Evolutionary conservation across 2,797 vertebrate species (phyloP).

Genomic region (Pangasius larnaudii): DNA sequence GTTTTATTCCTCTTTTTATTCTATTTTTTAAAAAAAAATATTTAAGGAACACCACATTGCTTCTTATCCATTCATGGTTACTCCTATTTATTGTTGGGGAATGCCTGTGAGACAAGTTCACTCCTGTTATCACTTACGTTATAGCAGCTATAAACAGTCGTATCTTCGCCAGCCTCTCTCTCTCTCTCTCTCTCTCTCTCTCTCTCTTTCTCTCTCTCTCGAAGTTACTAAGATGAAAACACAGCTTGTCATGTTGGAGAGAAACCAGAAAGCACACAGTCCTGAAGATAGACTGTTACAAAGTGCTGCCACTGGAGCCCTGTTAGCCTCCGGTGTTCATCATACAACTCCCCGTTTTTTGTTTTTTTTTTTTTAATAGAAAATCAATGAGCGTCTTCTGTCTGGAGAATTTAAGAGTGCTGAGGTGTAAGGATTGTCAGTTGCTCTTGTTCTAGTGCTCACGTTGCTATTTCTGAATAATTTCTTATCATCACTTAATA

Average conservation of each 20-base stretch:
- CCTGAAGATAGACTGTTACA: not conserved
- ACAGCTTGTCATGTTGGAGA: not conserved
- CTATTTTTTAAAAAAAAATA: too few relatives aligned
- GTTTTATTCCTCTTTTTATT: too few relatives aligned
- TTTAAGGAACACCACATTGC: not conserved
- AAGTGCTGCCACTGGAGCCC: not conserved
- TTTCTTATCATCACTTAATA: not conserved
- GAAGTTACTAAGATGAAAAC: not conserved
- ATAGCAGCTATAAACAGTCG: not conserved
- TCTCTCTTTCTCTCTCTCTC: not conserved
- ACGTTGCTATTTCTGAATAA: not conserved
- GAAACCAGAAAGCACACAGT: not conserved
- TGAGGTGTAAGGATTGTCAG: not conserved
- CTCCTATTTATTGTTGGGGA: not conserved
- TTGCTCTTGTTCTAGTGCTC: not conserved
- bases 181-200: not conserved
- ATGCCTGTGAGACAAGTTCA: not conserved
- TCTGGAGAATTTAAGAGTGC: not conserved
- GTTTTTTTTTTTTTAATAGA: too few relatives aligned
- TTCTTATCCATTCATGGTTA: not conserved
- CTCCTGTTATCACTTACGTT: not conserved
- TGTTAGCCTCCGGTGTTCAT: not conserved
- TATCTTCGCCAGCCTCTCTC: not conserved
- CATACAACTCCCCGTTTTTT: too few relatives aligned
- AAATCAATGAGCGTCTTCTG: not conserved